A percentile compares a stretch with the other conserved stretches of the same genome.
These are phyloP conservation scores for Leucopsar rothschildi DNA, from an alignment of 2,113 vertebrate species.

Conservation along the genomic window DNA sequence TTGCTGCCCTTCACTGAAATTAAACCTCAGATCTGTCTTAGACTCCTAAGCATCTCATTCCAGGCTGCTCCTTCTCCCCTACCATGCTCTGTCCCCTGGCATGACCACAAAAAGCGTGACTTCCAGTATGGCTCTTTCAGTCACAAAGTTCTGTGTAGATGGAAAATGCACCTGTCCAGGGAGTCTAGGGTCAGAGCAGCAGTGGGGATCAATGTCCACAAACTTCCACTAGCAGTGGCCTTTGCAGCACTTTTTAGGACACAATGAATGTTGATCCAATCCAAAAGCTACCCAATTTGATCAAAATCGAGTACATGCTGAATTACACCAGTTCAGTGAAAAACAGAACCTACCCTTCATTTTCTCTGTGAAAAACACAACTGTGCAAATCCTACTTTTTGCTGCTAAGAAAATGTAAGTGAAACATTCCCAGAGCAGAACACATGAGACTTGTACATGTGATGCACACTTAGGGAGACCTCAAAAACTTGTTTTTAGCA, in stretches of 20 bases:
- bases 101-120: background rate
- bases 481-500: background rate
- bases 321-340: background rate
- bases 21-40: background rate
- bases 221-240: background rate
- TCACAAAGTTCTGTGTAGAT: background rate
- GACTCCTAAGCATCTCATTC: background rate
- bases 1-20: background rate
- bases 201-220: background rate
- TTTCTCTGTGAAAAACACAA: background rate
- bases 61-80: background rate
- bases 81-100: rapidly evolving
- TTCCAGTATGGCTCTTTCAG: background rate
- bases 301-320: background rate
- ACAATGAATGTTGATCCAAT: background rate
- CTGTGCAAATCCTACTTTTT: background rate
- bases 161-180: background rate
- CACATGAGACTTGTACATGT: background rate
- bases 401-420: background rate
- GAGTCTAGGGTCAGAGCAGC: background rate
- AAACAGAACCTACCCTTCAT: background rate
- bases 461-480: background rate
- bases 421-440: background rate
- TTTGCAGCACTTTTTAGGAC: background rate
- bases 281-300: background rate